phyloP scores from a whole-genome alignment of 2,113 vertebrate genomes.

The Vimba vimba region DNA sequence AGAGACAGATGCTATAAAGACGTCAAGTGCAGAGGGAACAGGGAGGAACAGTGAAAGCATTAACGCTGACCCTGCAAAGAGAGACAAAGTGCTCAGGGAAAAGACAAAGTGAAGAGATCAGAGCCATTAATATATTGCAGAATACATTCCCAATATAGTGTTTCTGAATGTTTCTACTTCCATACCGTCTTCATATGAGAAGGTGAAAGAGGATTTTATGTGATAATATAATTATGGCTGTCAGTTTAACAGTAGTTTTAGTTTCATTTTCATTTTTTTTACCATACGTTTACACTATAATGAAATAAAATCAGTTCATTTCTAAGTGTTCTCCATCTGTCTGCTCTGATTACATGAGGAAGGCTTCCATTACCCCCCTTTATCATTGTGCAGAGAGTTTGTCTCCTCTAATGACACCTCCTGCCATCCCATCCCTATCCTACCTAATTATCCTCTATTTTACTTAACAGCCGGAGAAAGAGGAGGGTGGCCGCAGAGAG shows the following conservation, averaged over 20 bases:
- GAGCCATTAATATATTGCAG: conserved; percentile 7
- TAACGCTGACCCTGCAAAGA: conserved; percentile 25
- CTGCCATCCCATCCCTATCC: conserved; percentile 53
- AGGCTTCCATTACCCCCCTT: conserved; percentile 19
- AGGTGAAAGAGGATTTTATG: background rate
- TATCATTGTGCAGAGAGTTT: conserved; percentile 51
- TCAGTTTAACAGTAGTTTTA: background rate
- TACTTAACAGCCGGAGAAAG: conserved; percentile 46
- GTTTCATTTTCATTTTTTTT: conserved; percentile 9
- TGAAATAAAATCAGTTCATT: background rate
- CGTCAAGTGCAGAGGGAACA: conserved; percentile 31
- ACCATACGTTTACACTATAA: background rate
- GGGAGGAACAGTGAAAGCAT: conserved; percentile 18
- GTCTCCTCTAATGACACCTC: conserved; percentile 55
- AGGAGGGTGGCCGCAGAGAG: conserved; percentile 14
- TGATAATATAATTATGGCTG: too few relatives aligned
- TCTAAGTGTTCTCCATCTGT: background rate
- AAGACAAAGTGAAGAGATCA: conserved; percentile 38
- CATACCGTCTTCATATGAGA: background rate
- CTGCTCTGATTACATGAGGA: conserved; percentile 18
- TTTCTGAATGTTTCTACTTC: background rate
- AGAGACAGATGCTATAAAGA: conserved; percentile 18
- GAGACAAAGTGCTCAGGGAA: background rate
- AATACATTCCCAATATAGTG: conserved; percentile 2
- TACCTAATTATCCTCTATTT: conserved; percentile 62